These are phyloP conservation scores for Petrocephalus zakoni DNA, from an alignment of 2,113 vertebrate species.

Conservation along the genomic window DNA sequence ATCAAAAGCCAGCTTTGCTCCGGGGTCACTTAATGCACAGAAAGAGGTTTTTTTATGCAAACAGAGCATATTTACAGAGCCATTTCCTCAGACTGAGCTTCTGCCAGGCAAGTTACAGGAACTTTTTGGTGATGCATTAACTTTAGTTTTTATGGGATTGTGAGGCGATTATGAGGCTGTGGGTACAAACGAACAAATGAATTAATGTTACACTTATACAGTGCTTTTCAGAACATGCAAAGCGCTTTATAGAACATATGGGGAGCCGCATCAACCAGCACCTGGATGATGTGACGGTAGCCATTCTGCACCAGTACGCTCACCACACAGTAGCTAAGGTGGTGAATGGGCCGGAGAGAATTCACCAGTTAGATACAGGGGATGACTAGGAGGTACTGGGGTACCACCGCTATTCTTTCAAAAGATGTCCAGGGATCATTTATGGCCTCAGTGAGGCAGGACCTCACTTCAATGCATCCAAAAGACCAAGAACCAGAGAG, in stretches of 20 bases:
- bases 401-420: not conserved
- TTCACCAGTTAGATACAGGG: not conserved
- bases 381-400: not conserved
- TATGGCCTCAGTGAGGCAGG: not conserved
- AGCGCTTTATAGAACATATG: not conserved
- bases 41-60: slow-evolving; percentile 26
- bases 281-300: not conserved
- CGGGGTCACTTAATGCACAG: slow-evolving; percentile 24
- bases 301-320: not conserved
- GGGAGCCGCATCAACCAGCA: not conserved
- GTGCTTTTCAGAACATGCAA: not conserved
- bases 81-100: slow-evolving; percentile 20
- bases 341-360: not conserved
- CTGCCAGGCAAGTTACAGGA: not conserved
- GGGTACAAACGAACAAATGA: not conserved
- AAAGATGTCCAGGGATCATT: not conserved
- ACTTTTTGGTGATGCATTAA: not conserved
- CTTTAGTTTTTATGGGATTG: not conserved
- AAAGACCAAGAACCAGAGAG: not conserved
- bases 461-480: not conserved
- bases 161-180: not conserved
- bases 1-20: slow-evolving; percentile 22
- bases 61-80: slow-evolving; percentile 34
- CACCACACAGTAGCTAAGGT: not conserved
- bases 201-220: not conserved